A percentile compares a stretch with the other conserved stretches of the same genome.
phyloP scores from a whole-genome alignment of 35 echinoderm and acorn worm species.

The Apostichopus californicus region DNA sequence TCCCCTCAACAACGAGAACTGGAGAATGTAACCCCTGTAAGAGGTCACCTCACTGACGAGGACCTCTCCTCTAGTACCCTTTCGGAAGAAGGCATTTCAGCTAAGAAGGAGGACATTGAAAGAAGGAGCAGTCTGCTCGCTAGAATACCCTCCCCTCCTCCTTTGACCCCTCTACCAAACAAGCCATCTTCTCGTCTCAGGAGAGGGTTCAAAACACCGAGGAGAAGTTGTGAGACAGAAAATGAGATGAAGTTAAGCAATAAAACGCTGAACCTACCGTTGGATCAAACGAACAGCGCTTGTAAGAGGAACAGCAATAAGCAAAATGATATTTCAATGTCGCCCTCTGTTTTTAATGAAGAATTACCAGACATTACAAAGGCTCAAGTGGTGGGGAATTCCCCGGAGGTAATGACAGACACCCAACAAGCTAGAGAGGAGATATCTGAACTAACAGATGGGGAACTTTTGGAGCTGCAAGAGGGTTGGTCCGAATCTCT shows the following conservation, averaged over 20 bases:
- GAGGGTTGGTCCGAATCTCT: slow-evolving; percentile 48
- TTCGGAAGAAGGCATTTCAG: slow-evolving; percentile 27
- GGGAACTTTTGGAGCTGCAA: slow-evolving; percentile 16
- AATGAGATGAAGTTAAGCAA: background rate
- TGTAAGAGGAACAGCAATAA: background rate
- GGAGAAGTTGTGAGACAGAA: background rate
- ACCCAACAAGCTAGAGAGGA: slow-evolving; percentile 38
- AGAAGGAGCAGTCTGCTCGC: slow-evolving; percentile 64
- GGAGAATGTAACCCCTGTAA: background rate
- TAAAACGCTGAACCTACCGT: background rate
- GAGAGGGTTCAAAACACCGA: slow-evolving; percentile 56
- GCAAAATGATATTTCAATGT: background rate
- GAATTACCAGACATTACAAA: background rate
- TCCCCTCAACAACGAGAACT: background rate
- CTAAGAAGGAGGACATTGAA: slow-evolving; percentile 34
- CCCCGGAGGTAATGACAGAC: slow-evolving; percentile 1
- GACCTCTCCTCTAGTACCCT: background rate
- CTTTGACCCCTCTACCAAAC: slow-evolving; percentile 72
- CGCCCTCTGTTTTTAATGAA: background rate
- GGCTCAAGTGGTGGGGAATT: background rate
- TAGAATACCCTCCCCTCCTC: slow-evolving; percentile 80
- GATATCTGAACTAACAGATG: background rate
- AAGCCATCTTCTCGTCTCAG: slow-evolving; percentile 7
- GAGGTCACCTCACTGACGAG: background rate
- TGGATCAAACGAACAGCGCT: background rate